Evolutionary conservation across 2,888 invertebrate genomes (phyloP), one percentile per base, ranked within the genome.

Genomic region (Parochlus steinenii): DNA sequence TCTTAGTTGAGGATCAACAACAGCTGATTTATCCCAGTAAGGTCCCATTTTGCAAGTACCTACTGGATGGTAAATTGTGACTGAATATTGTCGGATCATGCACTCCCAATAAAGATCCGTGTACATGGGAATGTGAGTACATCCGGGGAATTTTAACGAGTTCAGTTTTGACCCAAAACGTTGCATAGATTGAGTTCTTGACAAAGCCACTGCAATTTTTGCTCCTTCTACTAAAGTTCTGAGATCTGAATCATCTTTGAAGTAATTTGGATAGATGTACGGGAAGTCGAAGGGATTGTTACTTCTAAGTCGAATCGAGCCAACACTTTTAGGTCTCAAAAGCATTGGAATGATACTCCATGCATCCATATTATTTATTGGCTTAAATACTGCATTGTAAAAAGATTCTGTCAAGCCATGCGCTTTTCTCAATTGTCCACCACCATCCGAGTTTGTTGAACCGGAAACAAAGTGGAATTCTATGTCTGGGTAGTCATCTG

Each of bases 31-130:
- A 48, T 86, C 86, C 78, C 80, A 82, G 45, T 74, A 74, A 0
- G 86, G 85, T 0, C 86, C 87, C 87, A 87, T 87, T 52, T 85
- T 86, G 28, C 78, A 79, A 0, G 86, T 87, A 1, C 86, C 86
- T 1, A 80, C 75, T 0, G 85, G 85, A 59, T 85, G 85, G 48
- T 86, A 86, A 33, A 86, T 80, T 0, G 85, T 86, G 5, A 73
- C 74, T 0, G 82, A 78, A 43, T 83, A 85, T 25, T 79, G 70
- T 7, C 79, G 60, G 14, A 85, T 79, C 80, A 85, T 80, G 47
- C 87, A 89, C 49, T 85, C 86, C 76, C 82, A 86, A 49, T 77
- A 86, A 2, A 66, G 60, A 50, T 87, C 86, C 0, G 77, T 71
- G 48, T 72, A 79, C 39, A 68, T 62, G 2, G 64, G 64, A 8